A percentile compares a stretch with the other conserved stretches of the same genome.
These are phyloP conservation scores for Acanthisitta chloris DNA, from an alignment of 2,113 vertebrate species.

Conservation along the genomic window DNA sequence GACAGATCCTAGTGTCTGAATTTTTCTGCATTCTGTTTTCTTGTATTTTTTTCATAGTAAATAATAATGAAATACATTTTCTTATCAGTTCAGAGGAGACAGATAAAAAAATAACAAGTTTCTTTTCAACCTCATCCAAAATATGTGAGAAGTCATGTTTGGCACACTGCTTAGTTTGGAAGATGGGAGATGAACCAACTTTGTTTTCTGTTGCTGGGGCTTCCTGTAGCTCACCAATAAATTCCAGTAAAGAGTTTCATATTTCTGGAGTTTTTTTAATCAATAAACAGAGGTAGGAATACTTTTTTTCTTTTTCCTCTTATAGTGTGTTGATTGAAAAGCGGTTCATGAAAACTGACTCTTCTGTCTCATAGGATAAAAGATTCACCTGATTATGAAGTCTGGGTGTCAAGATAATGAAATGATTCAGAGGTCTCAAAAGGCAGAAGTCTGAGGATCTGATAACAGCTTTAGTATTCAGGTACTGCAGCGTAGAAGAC, in stretches of 20 bases:
- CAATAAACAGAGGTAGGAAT: neutral
- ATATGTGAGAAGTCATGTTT: neutral
- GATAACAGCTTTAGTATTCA: neutral
- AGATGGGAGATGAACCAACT: neutral
- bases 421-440: conserved; percentile 10
- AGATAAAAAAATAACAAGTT: neutral
- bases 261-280: neutral
- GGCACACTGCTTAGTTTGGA: neutral
- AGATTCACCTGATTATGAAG: neutral
- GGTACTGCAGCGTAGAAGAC: neutral
- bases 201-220: neutral
- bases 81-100: neutral
- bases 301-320: neutral
- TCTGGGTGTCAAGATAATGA: conserved; percentile 13
- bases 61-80: neutral
- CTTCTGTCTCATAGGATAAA: neutral
- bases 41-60: neutral
- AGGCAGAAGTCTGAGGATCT: neutral
- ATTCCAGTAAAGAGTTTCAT: neutral
- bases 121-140: neutral
- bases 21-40: neutral
- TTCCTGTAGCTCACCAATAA: neutral
- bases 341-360: neutral
- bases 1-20: neutral
- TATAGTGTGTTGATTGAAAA: neutral